Percentiles rank a stretch among this genome's conserved stretches.
These are phyloP conservation scores for Craseonycteris thonglongyai DNA, from an alignment of 2,113 vertebrate genomes.

Conservation along the genomic window DNA sequence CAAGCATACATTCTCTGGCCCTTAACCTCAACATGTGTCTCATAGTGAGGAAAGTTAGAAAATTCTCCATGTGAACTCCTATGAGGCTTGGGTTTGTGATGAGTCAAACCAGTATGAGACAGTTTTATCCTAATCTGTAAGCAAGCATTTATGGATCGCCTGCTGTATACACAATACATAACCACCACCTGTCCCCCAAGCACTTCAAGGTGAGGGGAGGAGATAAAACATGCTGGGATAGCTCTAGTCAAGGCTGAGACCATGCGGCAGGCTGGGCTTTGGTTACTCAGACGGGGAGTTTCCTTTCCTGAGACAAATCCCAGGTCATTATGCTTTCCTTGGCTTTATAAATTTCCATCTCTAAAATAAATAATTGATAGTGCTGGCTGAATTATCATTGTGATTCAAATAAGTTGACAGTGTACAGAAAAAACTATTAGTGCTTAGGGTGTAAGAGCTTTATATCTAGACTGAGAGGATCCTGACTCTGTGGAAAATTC, in stretches of 20 bases:
- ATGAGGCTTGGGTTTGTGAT: background rate
- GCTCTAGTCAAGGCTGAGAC: background rate
- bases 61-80: background rate
- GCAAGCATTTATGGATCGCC: background rate
- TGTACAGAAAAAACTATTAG: background rate
- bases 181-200: rapidly evolving
- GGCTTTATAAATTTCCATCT: conserved; percentile 42
- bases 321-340: conserved; percentile 30
- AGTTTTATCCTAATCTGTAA: background rate
- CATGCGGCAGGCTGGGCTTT: background rate
- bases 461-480: background rate
- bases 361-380: background rate
- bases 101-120: background rate
- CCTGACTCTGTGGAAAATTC: background rate
- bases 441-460: background rate
- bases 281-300: background rate
- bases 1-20: background rate
- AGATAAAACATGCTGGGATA: background rate
- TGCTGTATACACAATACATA: background rate
- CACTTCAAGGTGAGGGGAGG: background rate
- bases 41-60: background rate
- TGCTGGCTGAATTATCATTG: background rate
- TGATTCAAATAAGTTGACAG: background rate
- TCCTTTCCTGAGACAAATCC: conserved; percentile 49
- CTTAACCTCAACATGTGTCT: background rate